These are phyloP conservation scores for Vanessa tameamea DNA, from an alignment of 1,140 invertebrate species.

Conservation along the genomic window DNA sequence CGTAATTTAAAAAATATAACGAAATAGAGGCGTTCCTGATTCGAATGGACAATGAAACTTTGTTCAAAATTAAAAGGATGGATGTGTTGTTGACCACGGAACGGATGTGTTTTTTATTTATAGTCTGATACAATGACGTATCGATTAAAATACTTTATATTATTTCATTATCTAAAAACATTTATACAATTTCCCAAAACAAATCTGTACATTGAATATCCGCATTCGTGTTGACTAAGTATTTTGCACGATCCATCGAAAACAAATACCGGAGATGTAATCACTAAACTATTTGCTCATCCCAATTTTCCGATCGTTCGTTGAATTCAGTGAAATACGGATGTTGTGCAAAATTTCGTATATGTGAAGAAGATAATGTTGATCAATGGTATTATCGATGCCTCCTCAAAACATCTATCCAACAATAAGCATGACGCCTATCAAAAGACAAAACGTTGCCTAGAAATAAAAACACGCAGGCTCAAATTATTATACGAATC, in stretches of 20 bases:
- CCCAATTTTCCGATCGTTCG: conserved; percentile 23
- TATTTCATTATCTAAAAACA: too few relatives aligned
- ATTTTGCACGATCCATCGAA: not conserved
- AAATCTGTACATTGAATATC: not conserved
- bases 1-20: not conserved
- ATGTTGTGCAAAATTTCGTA: conserved; percentile 39
- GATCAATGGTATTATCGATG: conserved; percentile 6
- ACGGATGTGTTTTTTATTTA: too few relatives aligned
- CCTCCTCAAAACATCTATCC: not conserved
- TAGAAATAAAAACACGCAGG: too few relatives aligned
- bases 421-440: too few relatives aligned
- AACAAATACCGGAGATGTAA: conserved; percentile 15
- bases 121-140: too few relatives aligned
- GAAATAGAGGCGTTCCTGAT: not conserved
- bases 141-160: too few relatives aligned
- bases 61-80: too few relatives aligned
- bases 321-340: conserved; percentile 32
- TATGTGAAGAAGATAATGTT: conserved; percentile 7
- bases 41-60: not conserved
- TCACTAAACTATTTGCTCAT: conserved; percentile 27
- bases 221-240: conserved; percentile 1
- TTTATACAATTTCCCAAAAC: not conserved
- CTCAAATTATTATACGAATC: too few relatives aligned
- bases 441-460: too few relatives aligned
- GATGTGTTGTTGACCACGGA: too few relatives aligned